phyloP scores from a whole-genome alignment of 2,888 invertebrate genomes.

The Ceriagrion tenellum region DNA sequence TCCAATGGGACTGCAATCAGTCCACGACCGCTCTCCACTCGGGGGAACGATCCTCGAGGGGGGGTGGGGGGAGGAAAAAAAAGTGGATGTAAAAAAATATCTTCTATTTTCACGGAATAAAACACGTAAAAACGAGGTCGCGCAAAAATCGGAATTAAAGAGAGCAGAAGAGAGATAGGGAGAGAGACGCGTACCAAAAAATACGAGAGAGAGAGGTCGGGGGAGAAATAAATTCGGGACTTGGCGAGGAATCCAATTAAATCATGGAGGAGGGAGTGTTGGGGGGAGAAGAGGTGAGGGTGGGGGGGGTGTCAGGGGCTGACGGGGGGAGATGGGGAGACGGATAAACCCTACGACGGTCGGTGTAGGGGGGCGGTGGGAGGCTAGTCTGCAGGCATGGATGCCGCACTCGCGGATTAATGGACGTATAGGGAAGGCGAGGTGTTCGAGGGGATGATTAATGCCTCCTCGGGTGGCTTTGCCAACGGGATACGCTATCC shows the following conservation, averaged over 20 bases:
- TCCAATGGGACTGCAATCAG: background rate
- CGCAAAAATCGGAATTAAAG: background rate
- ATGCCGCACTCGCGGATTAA: background rate
- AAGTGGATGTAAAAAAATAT: background rate
- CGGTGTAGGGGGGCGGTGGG: background rate
- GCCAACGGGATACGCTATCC: background rate
- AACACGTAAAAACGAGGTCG: background rate
- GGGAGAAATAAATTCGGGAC: background rate
- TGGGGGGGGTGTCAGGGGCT: background rate
- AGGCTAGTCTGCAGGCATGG: background rate
- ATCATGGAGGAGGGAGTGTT: background rate
- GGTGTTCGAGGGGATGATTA: background rate
- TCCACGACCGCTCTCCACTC: background rate
- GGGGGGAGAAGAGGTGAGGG: background rate
- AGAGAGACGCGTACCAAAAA: background rate
- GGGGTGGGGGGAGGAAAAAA: too few species aligned
- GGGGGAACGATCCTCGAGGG: background rate
- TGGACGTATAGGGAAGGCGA: background rate
- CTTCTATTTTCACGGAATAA: background rate
- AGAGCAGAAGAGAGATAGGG: background rate
- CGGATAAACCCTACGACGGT: background rate
- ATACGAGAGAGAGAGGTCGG: background rate
- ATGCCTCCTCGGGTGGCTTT: background rate
- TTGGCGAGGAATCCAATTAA: conserved; percentile 1
- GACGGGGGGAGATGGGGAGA: background rate